A percentile compares a stretch with the other conserved stretches of the same genome.
These are phyloP conservation scores for Trichonephila inaurata DNA, from an alignment of 1,140 invertebrate species.

Conservation along the genomic window DNA sequence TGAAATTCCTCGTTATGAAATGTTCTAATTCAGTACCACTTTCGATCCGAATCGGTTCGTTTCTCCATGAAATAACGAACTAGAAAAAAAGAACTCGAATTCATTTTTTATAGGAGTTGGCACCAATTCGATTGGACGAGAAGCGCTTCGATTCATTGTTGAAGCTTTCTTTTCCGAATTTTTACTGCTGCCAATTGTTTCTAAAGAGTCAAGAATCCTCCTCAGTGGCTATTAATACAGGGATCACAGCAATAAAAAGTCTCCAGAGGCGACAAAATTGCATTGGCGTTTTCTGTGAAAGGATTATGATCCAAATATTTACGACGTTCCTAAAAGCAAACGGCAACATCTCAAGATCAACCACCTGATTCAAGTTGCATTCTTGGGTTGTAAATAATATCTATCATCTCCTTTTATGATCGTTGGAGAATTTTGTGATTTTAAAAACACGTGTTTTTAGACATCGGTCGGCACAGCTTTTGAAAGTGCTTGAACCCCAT, in stretches of 20 bases:
- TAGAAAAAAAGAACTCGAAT: too few species aligned
- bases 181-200: too few species aligned
- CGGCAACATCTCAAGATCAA: background rate
- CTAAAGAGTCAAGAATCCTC: too few species aligned
- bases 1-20: too few species aligned
- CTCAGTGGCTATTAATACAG: background rate
- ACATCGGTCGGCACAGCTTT: background rate
- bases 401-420: background rate
- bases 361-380: background rate
- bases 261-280: background rate
- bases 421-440: background rate
- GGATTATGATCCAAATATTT: slow-evolving; percentile 6
- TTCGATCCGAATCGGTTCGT: too few species aligned
- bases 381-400: background rate
- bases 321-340: background rate
- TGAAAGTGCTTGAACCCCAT: background rate
- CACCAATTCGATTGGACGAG: too few species aligned
- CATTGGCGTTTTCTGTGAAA: background rate
- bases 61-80: too few species aligned
- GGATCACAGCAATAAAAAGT: background rate
- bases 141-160: too few species aligned
- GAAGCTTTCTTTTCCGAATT: too few species aligned
- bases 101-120: too few species aligned
- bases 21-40: too few species aligned
- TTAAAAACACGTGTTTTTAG: background rate